Conservation (phyloP, 2,797 vertebrate species). For the Sebastes iracundus region DNA sequence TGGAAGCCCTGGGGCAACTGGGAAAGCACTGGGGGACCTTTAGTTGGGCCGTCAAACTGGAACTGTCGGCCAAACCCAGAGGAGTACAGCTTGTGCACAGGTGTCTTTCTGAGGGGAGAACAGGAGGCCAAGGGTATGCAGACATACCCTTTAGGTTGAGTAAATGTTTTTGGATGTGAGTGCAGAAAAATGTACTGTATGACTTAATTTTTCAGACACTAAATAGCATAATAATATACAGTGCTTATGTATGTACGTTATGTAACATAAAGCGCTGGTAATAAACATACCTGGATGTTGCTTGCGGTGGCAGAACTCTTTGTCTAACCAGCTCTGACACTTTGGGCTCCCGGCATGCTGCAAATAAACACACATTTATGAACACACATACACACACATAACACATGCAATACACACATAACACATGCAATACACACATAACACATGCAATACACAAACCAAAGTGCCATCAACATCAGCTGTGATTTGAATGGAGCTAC, state of each 20-base stretch:
- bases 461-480: neutral
- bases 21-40: conserved; percentile 78
- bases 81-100: conserved; percentile 91
- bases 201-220: neutral
- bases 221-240: neutral
- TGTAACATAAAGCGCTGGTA: neutral
- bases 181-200: neutral
- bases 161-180: neutral
- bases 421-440: neutral
- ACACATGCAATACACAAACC: neutral
- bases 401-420: neutral
- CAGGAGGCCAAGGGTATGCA: neutral
- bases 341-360: conserved; percentile 96
- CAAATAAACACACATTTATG: conserved; percentile 41
- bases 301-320: conserved; percentile 88
- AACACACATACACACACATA: conserved; percentile 5
- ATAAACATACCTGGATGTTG: conserved; percentile 86
- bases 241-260: neutral
- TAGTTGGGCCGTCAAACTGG: conserved; percentile 81
- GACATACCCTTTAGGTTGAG: conserved; percentile 58
- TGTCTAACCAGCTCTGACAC: conserved; percentile 95
- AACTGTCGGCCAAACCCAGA: conserved; percentile 79
- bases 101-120: conserved; percentile 87
- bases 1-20: conserved; percentile 90
- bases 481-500: neutral